Conservation (phyloP, 2,888 invertebrate genomes). For the Tricholauxania praeusta region DNA sequence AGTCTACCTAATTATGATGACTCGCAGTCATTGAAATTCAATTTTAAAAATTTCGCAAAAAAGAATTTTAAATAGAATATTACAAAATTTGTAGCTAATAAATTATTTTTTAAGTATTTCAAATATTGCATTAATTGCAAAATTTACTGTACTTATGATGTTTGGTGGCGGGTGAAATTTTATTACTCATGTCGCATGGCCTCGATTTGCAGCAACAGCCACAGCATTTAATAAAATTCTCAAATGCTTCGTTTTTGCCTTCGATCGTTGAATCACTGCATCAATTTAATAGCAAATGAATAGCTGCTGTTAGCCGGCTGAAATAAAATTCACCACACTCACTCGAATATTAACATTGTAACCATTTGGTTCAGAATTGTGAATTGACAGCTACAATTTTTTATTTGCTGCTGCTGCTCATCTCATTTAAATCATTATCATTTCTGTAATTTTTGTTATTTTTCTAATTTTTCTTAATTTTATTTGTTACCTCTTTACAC, state of each 20-base stretch:
- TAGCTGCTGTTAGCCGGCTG: too few species aligned
- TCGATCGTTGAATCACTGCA: too few species aligned
- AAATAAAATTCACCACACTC: too few species aligned
- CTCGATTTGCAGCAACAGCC: slow-evolving; percentile 16
- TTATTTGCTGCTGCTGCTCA: too few species aligned
- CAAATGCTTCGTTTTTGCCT: too few species aligned
- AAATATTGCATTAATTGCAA: background rate
- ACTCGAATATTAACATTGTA: too few species aligned
- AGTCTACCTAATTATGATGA: background rate
- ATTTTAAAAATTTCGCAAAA: background rate
- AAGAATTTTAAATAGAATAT: slow-evolving; percentile 1
- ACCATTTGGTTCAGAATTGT: too few species aligned
- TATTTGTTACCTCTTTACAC: background rate
- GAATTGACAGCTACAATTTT: too few species aligned
- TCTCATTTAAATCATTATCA: too few species aligned
- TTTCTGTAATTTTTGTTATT: slow-evolving; percentile 4
- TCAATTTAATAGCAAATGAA: too few species aligned
- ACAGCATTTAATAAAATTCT: too few species aligned
- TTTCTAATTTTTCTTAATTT: slow-evolving; percentile 20
- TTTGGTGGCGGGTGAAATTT: background rate
- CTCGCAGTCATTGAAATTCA: background rate
- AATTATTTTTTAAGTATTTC: slow-evolving; percentile 16
- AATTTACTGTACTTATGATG: background rate
- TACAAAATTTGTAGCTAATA: background rate
- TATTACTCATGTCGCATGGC: slow-evolving; percentile 22